Conservation (phyloP, 2,113 vertebrate genomes). For the Pterocles orientalis region DNA sequence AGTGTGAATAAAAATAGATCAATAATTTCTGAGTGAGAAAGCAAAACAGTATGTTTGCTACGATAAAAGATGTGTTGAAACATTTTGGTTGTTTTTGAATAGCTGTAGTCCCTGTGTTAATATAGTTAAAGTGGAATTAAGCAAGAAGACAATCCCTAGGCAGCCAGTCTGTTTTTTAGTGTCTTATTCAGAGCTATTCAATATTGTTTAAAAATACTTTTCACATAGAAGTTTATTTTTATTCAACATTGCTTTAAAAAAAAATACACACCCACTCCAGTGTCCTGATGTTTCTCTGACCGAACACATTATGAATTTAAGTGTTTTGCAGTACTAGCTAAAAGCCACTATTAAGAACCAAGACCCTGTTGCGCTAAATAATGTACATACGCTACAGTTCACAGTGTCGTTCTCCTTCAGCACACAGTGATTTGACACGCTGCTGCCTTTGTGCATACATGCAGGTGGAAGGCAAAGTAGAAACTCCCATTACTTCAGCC, state of each 20-base stretch:
- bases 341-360: not conserved
- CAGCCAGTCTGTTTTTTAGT: not conserved
- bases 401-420: not conserved
- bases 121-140: not conserved
- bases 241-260: not conserved
- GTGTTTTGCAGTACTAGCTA: not conserved
- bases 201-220: constrained; percentile 34
- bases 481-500: not conserved
- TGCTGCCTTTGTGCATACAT: not conserved
- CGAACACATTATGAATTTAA: not conserved
- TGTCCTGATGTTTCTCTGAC: not conserved
- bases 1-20: not conserved
- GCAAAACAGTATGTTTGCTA: not conserved
- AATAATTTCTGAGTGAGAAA: not conserved
- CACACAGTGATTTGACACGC: not conserved
- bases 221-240: constrained; percentile 15
- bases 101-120: not conserved
- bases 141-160: not conserved
- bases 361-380: not conserved
- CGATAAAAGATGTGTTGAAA: not conserved
- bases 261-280: not conserved
- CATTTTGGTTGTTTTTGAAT: not conserved
- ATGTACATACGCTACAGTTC: not conserved
- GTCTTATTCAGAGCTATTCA: not conserved
- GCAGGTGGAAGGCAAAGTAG: not conserved